phyloP scores from a whole-genome alignment of 1,140 invertebrate genomes.

The Rhagoletis pomonella region DNA sequence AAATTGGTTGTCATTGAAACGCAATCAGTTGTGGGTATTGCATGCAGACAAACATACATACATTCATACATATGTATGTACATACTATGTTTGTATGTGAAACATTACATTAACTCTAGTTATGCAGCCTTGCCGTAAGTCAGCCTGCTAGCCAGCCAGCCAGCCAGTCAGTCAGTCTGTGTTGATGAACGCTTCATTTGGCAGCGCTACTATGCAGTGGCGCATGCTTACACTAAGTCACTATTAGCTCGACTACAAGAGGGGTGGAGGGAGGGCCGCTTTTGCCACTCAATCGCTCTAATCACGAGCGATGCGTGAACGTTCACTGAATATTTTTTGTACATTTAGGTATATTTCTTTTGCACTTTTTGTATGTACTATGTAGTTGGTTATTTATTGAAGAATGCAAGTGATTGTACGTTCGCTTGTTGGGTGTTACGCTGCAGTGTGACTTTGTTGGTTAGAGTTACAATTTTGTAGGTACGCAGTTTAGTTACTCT shows the following conservation, averaged over 20 bases:
- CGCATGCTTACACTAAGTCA: background rate
- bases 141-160: background rate
- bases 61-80: background rate
- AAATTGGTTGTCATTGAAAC: constrained; percentile 36
- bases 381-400: background rate
- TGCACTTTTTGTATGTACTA: background rate
- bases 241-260: background rate
- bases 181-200: constrained; percentile 22
- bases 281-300: background rate
- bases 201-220: background rate
- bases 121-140: background rate
- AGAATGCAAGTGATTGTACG: constrained; percentile 15
- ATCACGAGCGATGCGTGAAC: constrained; percentile 27
- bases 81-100: background rate
- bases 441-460: background rate
- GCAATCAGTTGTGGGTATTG: background rate
- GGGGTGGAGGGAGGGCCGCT: background rate
- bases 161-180: too few species aligned
- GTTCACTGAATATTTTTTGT: background rate
- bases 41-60: background rate
- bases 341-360: background rate
- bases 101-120: background rate
- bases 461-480: too few species aligned
- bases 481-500: background rate
- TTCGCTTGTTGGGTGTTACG: background rate